Evolutionary conservation across 2,888 invertebrate genomes (phyloP).

Genomic region (Agrochola litura): DNA sequence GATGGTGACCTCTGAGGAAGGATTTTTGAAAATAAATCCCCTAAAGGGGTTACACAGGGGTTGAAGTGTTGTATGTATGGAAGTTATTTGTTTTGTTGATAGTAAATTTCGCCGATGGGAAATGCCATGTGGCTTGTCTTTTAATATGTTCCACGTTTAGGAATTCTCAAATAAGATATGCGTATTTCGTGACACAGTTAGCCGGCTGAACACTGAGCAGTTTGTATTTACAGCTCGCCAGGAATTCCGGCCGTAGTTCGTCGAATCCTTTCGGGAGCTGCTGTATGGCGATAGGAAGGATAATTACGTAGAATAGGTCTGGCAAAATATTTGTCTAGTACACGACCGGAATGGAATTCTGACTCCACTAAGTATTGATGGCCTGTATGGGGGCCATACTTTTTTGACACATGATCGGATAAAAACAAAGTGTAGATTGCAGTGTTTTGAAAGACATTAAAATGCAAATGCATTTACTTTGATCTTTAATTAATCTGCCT

Average conservation of each 20-base stretch:
- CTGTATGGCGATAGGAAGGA: slow-evolving; percentile 7
- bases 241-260: slow-evolving; percentile 40
- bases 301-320: background rate
- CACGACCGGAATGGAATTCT: background rate
- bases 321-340: slow-evolving; percentile 4
- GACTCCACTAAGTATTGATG: background rate
- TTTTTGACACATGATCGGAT: background rate
- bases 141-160: background rate
- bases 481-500: background rate
- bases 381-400: too few relatives aligned
- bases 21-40: too few relatives aligned
- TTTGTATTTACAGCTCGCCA: slow-evolving; percentile 30
- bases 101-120: background rate
- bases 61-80: background rate
- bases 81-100: background rate
- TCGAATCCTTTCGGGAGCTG: slow-evolving; percentile 44
- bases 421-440: background rate
- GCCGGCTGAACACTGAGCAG: slow-evolving; percentile 24
- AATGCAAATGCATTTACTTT: background rate
- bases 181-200: slow-evolving; percentile 31
- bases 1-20: background rate
- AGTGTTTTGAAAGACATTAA: background rate
- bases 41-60: too few relatives aligned
- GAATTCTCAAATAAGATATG: slow-evolving; percentile 24
- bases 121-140: background rate